Percentiles rank a stretch among this genome's conserved stretches.
Conservation (phyloP, 2,888 invertebrate species). For the Mythimna loreyi region DNA sequence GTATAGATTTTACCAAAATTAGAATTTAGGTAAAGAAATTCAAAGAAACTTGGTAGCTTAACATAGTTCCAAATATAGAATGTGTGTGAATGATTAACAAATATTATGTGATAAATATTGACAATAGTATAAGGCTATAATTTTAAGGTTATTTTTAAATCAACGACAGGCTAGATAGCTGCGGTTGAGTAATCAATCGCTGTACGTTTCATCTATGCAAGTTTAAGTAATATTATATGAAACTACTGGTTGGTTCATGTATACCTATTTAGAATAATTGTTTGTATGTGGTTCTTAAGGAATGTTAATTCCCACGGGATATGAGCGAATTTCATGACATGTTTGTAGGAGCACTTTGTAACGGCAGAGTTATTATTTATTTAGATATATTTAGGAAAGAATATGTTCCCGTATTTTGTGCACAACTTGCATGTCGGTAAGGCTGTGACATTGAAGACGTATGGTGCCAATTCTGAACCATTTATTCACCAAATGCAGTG, state of each 20-base stretch:
- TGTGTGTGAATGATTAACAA: conserved; percentile 48
- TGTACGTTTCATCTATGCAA: conserved; percentile 56
- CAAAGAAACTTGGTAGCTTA: conserved; percentile 44
- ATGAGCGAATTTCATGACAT: conserved; percentile 82
- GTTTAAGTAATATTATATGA: conserved; percentile 45
- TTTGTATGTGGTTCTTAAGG: conserved; percentile 45
- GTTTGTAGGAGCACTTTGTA: conserved; percentile 47
- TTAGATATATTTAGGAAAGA: conserved; percentile 44
- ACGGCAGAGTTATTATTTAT: conserved; percentile 55
- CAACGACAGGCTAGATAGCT: conserved; percentile 52
- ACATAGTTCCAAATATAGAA: conserved; percentile 44
- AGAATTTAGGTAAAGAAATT: conserved; percentile 44
- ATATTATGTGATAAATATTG: conserved; percentile 60
- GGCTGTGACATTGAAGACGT: conserved; percentile 79
- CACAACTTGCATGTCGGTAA: conserved; percentile 65
- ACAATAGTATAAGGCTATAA: conserved; percentile 54
- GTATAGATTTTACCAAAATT: conserved; percentile 63
- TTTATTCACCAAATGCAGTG: conserved; percentile 67
- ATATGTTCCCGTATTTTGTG: conserved; percentile 50
- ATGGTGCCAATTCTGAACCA: conserved; percentile 71
- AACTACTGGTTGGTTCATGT: conserved; percentile 34
- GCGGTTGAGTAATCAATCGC: conserved; percentile 55
- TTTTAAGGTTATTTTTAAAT: conserved; percentile 38
- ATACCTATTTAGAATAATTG: conserved; percentile 37
- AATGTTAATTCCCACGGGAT: conserved; percentile 48